phyloP scores from a whole-genome alignment of 2,113 vertebrate genomes.

The Myanophis thanlyinensis region DNA sequence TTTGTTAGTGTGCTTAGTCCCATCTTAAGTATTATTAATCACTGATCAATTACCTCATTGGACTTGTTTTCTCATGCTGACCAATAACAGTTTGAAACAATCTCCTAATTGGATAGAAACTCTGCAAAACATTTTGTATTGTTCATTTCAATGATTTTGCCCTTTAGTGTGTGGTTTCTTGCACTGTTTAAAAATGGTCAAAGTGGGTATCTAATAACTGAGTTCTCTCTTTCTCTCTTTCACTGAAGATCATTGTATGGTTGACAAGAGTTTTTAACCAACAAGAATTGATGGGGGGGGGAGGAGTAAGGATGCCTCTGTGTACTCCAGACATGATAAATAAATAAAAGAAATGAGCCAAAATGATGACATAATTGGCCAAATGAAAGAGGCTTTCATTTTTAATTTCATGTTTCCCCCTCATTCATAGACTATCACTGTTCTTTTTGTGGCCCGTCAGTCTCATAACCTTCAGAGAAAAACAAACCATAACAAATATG shows the following conservation, averaged over 20 bases:
- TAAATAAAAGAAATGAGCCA: slow-evolving; percentile 1
- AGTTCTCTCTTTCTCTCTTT: background rate
- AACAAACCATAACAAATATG: slow-evolving; percentile 7
- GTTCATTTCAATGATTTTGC: background rate
- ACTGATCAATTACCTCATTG: background rate
- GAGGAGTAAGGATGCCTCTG: background rate
- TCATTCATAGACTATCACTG: slow-evolving; percentile 28
- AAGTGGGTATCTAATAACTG: background rate
- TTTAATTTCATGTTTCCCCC: background rate
- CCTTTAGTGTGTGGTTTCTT: background rate
- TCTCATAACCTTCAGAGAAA: background rate
- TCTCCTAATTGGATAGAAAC: background rate
- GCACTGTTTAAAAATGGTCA: background rate
- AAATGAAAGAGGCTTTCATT: background rate
- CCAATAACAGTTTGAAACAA: background rate
- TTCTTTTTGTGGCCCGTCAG: background rate
- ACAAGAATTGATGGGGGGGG: background rate
- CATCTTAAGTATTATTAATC: background rate
- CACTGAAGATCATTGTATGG: background rate
- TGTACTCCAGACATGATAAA: slow-evolving; percentile 8
- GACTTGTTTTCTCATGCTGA: background rate
- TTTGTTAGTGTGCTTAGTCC: background rate
- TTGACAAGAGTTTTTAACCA: background rate
- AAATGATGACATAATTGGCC: slow-evolving; percentile 15
- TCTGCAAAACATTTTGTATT: background rate